Evolutionary conservation across 2,113 vertebrate species (phyloP).

Genomic region (Canis aureus): DNA sequence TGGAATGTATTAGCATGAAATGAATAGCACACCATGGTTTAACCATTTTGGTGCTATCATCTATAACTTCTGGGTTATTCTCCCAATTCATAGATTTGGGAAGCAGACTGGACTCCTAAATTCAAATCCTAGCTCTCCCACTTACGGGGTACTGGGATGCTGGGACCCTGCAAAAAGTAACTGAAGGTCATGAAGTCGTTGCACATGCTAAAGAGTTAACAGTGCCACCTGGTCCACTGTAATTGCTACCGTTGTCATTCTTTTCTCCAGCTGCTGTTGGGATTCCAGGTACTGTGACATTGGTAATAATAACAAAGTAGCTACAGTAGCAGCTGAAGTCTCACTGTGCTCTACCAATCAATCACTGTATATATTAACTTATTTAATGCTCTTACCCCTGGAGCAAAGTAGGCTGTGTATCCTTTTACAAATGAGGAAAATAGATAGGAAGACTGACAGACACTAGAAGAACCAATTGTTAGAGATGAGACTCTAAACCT

Average conservation of each 20-base stretch:
- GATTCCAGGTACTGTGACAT: not conserved
- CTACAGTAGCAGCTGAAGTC: not conserved
- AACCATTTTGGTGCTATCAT: not conserved
- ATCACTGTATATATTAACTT: not conserved
- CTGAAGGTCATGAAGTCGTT: not conserved
- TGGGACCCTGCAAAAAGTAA: not conserved
- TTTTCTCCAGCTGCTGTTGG: not conserved
- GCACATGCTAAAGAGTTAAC: not conserved
- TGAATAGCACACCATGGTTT: not conserved
- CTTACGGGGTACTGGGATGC: not conserved
- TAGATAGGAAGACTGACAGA: not conserved
- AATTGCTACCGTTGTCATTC: not conserved
- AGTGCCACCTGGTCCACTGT: not conserved
- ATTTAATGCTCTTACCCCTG: not conserved
- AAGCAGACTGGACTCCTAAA: not conserved
- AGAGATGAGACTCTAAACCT: not conserved
- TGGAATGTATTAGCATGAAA: not conserved
- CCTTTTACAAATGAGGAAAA: constrained; percentile 48
- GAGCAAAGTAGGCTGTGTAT: not conserved
- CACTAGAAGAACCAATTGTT: not conserved
- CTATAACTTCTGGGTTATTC: not conserved
- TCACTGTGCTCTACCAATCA: not conserved
- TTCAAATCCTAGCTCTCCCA: not conserved
- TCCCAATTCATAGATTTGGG: not conserved
- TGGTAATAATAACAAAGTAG: not conserved